A percentile compares a stretch with the other conserved stretches of the same genome.
Evolutionary conservation across 1,140 invertebrate species (phyloP).

Genomic region (Daktulosphaira vitifoliae): DNA sequence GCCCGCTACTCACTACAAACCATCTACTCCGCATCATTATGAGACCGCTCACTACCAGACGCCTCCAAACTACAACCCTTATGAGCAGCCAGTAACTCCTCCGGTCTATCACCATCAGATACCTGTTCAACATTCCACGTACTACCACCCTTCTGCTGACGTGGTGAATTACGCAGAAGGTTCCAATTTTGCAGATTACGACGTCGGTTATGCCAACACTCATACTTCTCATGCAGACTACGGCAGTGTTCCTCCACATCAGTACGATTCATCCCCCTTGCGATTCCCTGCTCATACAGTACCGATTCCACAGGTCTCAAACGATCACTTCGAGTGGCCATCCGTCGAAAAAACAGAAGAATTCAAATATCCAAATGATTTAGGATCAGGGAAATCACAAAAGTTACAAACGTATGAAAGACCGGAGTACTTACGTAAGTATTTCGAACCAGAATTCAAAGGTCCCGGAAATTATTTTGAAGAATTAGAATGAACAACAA

Average conservation of each 20-base stretch:
- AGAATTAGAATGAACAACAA: no score
- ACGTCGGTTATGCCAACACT: not conserved
- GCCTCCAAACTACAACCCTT: not conserved
- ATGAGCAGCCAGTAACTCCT: not conserved
- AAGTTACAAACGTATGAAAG: not conserved
- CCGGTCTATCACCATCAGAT: not conserved
- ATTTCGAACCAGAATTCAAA: conserved; percentile 7
- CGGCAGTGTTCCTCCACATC: conserved; percentile 10
- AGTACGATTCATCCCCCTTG: conserved; percentile 2
- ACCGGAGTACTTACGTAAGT: conserved; percentile 17
- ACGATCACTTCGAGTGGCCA: conserved; percentile 7
- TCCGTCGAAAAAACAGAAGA: not conserved
- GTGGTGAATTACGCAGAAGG: not conserved
- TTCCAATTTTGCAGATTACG: no score
- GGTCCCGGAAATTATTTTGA: not conserved
- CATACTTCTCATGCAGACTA: conserved; percentile 10
- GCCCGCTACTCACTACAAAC: not conserved
- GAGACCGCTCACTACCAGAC: not conserved
- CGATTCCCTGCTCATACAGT: not conserved
- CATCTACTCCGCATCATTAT: not conserved
- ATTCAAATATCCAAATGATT: not conserved
- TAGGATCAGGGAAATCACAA: not conserved
- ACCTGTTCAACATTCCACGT: not conserved
- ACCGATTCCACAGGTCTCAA: not conserved
- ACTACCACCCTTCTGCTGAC: not conserved